phyloP scores from a whole-genome alignment of 2,888 invertebrate genomes.

The Tethea ocularis region DNA sequence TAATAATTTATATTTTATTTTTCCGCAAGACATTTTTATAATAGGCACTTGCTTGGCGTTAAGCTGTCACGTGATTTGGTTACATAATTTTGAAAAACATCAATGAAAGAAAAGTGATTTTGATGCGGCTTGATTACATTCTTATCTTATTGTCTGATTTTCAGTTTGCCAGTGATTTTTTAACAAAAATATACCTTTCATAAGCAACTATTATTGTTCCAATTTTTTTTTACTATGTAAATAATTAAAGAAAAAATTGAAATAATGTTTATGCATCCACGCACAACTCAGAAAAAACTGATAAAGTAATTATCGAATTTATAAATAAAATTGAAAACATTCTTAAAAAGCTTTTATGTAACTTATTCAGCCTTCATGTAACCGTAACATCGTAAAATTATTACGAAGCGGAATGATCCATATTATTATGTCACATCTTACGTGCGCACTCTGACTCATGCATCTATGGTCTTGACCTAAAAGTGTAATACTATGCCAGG shows the following conservation, averaged over 20 bases:
- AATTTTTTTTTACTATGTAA: no score
- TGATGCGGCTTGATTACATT: not conserved
- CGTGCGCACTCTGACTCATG: slow-evolving; percentile 29
- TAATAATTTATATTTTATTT: not conserved
- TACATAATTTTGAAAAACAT: not conserved
- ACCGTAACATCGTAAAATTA: not conserved
- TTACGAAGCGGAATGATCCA: not conserved
- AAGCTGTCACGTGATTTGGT: not conserved
- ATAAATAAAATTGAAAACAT: not conserved
- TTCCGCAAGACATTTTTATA: not conserved
- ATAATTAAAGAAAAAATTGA: no score
- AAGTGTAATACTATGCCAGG: slow-evolving; percentile 27
- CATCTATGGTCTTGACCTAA: slow-evolving; percentile 47
- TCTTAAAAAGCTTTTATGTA: not conserved
- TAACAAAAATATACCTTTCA: no score
- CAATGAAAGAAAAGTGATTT: not conserved
- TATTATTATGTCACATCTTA: slow-evolving; percentile 32
- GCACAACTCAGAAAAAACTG: not conserved
- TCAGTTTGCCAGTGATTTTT: no score
- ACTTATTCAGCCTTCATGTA: not conserved
- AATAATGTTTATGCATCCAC: not conserved
- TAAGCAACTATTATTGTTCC: no score
- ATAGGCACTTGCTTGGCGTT: not conserved
- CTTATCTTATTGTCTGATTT: no score
- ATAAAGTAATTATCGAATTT: not conserved